phyloP scores from a whole-genome alignment of 1,140 invertebrate species.

The Drosophila ogumai region DNA sequence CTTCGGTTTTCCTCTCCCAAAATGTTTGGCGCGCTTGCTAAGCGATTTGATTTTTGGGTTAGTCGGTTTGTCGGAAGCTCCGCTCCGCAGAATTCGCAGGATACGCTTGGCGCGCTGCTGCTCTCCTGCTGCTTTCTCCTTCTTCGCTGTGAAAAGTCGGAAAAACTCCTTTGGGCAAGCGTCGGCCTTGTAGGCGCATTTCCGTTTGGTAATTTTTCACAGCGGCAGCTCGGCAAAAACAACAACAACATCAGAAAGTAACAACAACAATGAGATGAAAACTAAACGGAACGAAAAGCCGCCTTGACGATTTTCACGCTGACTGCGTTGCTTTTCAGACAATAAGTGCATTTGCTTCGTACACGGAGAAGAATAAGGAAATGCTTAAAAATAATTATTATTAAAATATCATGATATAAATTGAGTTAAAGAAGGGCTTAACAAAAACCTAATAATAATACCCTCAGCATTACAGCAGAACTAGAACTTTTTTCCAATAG shows the following conservation, averaged over 20 bases:
- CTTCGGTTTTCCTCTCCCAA: conserved; percentile 38
- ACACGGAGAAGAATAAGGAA: conserved; percentile 8
- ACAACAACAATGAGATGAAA: conserved; percentile 36
- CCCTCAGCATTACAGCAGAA: too few relatives aligned
- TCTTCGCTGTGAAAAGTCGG: conserved; percentile 13
- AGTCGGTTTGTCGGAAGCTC: conserved; percentile 72
- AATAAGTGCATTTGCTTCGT: conserved; percentile 68
- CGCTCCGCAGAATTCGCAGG: conserved; percentile 32
- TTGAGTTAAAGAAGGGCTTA: neutral
- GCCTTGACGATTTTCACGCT: conserved; percentile 73
- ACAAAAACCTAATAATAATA: neutral
- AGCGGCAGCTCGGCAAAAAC: conserved; percentile 15
- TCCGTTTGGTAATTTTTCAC: conserved; percentile 81
- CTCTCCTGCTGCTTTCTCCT: conserved; percentile 12
- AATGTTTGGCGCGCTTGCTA: conserved; percentile 78
- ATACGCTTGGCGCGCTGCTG: conserved; percentile 28
- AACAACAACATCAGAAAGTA: conserved; percentile 31
- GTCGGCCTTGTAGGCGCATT: conserved; percentile 76
- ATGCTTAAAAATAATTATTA: neutral
- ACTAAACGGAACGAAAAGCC: conserved; percentile 56
- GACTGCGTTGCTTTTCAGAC: conserved; percentile 49
- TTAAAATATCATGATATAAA: neutral
- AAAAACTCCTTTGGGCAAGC: conserved; percentile 38
- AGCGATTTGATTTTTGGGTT: conserved; percentile 77
- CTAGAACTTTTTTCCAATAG: too few relatives aligned